Conservation (phyloP, 2,797 vertebrate species). For the Pachyuromys duprasi region DNA sequence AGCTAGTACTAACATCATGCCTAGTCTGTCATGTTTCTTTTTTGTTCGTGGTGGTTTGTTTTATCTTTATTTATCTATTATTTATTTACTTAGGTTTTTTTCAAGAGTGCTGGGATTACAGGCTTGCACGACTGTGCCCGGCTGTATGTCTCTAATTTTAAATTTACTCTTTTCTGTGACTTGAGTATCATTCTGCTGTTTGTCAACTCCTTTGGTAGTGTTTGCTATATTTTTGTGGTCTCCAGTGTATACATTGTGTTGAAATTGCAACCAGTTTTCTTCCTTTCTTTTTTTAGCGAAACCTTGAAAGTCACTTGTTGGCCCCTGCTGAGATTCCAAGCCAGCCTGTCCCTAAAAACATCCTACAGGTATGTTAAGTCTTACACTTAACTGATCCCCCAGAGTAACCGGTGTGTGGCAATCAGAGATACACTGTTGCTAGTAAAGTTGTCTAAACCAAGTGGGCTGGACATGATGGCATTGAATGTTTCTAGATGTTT, state of each 20-base stretch:
- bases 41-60: background rate
- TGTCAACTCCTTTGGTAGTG: no score
- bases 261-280: conserved; percentile 67
- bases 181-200: no score
- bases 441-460: background rate
- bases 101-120: no score
- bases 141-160: no score
- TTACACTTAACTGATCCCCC: background rate
- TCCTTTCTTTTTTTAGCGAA: conserved; percentile 86
- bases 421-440: background rate
- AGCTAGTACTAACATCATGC: background rate
- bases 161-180: no score
- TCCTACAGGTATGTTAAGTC: conserved; percentile 92
- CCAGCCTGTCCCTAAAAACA: conserved; percentile 93
- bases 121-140: no score
- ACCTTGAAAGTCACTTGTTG: conserved; percentile 91
- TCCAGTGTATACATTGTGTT: background rate
- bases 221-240: conserved; percentile 49
- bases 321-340: conserved; percentile 90
- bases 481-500: conserved; percentile 29
- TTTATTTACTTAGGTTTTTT: background rate
- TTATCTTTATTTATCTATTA: background rate
- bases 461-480: background rate
- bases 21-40: background rate
- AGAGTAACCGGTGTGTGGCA: background rate